These are phyloP conservation scores for Galeopsomyia nigrocyanea DNA, from an alignment of 2,888 invertebrate species.

Conservation along the genomic window DNA sequence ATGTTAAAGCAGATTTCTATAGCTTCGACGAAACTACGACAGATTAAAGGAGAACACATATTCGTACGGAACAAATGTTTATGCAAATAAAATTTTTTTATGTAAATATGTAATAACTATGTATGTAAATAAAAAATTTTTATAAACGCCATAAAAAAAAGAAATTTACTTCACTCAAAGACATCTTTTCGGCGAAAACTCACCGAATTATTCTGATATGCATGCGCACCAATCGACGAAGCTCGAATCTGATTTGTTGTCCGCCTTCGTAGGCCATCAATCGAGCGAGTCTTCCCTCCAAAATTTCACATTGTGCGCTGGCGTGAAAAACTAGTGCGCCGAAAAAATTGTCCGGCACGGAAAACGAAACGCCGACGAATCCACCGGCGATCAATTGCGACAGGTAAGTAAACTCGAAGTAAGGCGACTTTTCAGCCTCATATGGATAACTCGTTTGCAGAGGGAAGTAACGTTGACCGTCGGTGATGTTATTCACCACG, in stretches of 20 bases:
- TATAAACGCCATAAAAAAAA: no score
- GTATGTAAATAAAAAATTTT: no score
- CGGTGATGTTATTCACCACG: constrained; percentile 34
- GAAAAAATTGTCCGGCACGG: constrained; percentile 33
- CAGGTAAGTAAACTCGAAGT: constrained; percentile 23
- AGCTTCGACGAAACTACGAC: constrained; percentile 22
- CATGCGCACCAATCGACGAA: neutral
- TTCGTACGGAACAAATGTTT: neutral
- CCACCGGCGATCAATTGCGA: neutral
- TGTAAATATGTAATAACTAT: no score
- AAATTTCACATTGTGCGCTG: constrained; percentile 31
- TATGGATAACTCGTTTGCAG: constrained; percentile 31
- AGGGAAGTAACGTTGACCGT: constrained; percentile 16
- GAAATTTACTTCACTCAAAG: no score
- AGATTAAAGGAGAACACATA: neutral
- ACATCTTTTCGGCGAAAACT: no score
- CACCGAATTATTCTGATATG: constrained; percentile 27
- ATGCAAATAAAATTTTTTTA: neutral
- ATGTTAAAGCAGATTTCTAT: constrained; percentile 34
- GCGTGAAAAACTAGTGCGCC: constrained; percentile 43
- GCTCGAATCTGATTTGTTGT: neutral
- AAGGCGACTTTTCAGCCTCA: neutral
- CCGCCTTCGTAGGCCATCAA: no score
- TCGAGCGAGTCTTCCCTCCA: neutral
- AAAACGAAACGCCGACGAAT: neutral